Base-by-base conservation (phyloP, 2,113 vertebrate species). In the Oryzias melastigma region DNA sequence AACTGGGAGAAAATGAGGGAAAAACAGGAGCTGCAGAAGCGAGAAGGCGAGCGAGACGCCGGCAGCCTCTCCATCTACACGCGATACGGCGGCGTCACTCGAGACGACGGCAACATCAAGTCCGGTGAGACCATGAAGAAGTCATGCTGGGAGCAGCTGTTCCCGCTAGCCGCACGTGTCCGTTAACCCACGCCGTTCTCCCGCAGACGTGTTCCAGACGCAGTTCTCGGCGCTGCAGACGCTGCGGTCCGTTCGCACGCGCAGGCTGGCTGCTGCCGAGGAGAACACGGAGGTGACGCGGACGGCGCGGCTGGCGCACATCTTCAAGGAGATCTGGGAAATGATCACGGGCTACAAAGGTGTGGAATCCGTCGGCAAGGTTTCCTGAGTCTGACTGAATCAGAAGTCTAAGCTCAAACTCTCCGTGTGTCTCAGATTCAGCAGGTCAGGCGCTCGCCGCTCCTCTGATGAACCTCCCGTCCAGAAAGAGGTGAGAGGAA, bases 271-370 rank as follows among this genome's bases (percentile, higher is more conserved):
- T 0, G 97, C 96, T 0, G 97, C 96, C 0, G 96, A 99, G 73
- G 97, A 98, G 83, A 99, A 98, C 82, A 91, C 95, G 0, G 97
- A 99, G 85, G 96, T 99, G 53, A 95, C 96, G 5, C 94, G 97
- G 19, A 95, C 97, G 0, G 97, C 97, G 14, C 96, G 97, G 62
- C 94, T 99, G 0, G 97, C 97, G 0, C 97, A 99, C 66, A 98
- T 99, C 90, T 98, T 99, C 90, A 99, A 98, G 87, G 97, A 99
- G 87, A 99, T 99, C 29, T 98, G 94, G 70, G 96, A 98, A 69
- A 95, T 96, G 84, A 98, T 99, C 89, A 95, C 95, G 65, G 87
- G 94, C 80, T 98, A 98, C 61, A 99, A 98, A 91, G 97, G 97
- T 97, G 56, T 81, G 81, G 68, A 16, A 5, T 35, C 51, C 16